These are phyloP conservation scores for Ptychobarbus kaznakovi DNA, from an alignment of 2,797 vertebrate species.

Conservation along the genomic window DNA sequence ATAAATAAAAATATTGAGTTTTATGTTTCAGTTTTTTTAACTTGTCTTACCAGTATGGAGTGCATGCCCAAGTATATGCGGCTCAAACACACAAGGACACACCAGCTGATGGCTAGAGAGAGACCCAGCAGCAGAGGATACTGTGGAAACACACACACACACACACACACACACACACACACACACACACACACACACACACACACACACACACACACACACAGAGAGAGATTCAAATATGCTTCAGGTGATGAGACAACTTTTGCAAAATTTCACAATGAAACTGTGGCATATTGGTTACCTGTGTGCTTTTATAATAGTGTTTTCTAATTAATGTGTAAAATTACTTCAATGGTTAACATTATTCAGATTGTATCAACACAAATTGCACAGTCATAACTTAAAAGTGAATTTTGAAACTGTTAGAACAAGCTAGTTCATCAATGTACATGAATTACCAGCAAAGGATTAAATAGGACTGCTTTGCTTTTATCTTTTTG, in stretches of 20 bases:
- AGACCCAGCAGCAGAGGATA: slow-evolving; percentile 88
- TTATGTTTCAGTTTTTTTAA: not conserved
- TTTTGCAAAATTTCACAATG: not conserved
- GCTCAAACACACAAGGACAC: slow-evolving; percentile 92
- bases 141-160: slow-evolving; percentile 71
- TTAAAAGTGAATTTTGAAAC: not conserved
- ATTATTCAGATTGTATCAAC: not conserved
- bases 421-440: not conserved
- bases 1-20: not conserved
- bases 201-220: slow-evolving; percentile 9
- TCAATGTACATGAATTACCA: not conserved
- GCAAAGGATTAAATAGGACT: not conserved
- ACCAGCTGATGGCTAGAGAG: slow-evolving; percentile 88
- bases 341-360: not conserved
- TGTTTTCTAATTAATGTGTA: not conserved
- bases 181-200: slow-evolving; percentile 23
- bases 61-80: slow-evolving; percentile 99
- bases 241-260: not conserved
- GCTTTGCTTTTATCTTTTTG: slow-evolving; percentile 18
- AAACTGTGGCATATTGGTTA: not conserved
- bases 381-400: not conserved
- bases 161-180: slow-evolving; percentile 27
- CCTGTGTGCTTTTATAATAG: not conserved
- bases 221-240: not conserved
- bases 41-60: slow-evolving; percentile 91